Base-by-base conservation (phyloP, 2,888 invertebrate genomes). In the Drosophila paranaensis region DNA sequence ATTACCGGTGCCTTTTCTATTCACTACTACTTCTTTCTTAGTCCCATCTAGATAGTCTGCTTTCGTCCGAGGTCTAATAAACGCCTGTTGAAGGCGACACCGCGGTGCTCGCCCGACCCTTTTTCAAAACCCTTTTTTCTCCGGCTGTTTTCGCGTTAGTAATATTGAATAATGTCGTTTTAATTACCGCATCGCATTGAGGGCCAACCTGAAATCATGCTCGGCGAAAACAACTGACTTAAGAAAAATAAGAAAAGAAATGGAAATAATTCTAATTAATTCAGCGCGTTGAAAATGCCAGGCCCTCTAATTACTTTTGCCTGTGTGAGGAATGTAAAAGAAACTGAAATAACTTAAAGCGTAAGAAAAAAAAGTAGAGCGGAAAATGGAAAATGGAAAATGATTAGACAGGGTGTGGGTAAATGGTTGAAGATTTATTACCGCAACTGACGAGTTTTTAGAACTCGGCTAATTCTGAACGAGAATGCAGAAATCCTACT, bases 141-240 rank as follows among this genome's bases (percentile, higher is more conserved):
- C 48, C 39, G 51, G 25, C 39, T 63, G 50, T 66, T 71, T 63
- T 56, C 53, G 62, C 72, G 71, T 74, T 75, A 86, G 71, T 77
- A 69, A 69, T 75, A 81, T 82, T 88, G 82, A 89, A 81, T 90
- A 88, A 88, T 88, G 87, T 88, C 89, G 77, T 90, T 88, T 88
- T 88, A 88, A 88, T 90, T 88, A 88, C 89, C 82, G 67, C 81
- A 77, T 76, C 78, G 81, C 77, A 79, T 75, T 73, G 74, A 82
- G 65, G 71, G 56, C 48, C 57, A 60, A 35, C 55, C 58, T 48
- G 40, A 40, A 71, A 66, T 69, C 75, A 57, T 56, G 71, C 68
- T 61, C 66, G 53, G 54, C 56, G 16, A 56, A 50, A 78, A 78
- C 60, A 46, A 64, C 25, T 60, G 60, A 35, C 66, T 60, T 65